These are phyloP conservation scores for Pica pica DNA, from an alignment of 2,113 vertebrate species.

Conservation along the genomic window DNA sequence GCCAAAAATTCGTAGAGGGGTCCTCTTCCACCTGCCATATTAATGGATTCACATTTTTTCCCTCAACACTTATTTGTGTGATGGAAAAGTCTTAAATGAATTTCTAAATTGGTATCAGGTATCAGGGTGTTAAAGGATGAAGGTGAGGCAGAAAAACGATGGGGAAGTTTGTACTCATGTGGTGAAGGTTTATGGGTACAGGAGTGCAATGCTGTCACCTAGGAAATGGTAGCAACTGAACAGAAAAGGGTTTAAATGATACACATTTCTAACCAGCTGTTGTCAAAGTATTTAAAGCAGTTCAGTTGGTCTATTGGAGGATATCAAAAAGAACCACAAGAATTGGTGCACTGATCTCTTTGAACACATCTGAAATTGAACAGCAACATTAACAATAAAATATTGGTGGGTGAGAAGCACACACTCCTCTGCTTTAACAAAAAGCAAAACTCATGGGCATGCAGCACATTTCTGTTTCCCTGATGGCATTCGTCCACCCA, in stretches of 20 bases:
- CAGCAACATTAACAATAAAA: neutral
- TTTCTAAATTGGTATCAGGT: neutral
- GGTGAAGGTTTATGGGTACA: neutral
- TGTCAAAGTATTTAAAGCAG: neutral
- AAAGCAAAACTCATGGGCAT: neutral
- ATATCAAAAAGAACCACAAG: neutral
- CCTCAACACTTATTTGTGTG: neutral
- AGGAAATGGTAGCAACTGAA: neutral
- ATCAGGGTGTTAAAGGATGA: neutral
- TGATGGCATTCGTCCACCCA: neutral
- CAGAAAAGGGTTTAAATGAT: neutral
- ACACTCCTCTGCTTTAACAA: neutral
- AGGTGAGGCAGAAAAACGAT: neutral
- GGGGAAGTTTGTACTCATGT: neutral
- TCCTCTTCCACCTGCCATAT: neutral
- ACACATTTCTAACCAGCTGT: neutral
- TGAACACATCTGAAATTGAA: neutral
- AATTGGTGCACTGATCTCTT: neutral
- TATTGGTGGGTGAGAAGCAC: neutral
- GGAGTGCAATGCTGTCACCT: neutral
- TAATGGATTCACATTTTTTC: neutral
- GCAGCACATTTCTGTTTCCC: neutral
- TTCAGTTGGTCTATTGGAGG: neutral
- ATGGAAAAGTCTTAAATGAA: neutral
- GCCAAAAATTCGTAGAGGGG: neutral